These are phyloP conservation scores for Pecten maximus DNA, from an alignment of 2,888 invertebrate genomes.

Conservation along the genomic window DNA sequence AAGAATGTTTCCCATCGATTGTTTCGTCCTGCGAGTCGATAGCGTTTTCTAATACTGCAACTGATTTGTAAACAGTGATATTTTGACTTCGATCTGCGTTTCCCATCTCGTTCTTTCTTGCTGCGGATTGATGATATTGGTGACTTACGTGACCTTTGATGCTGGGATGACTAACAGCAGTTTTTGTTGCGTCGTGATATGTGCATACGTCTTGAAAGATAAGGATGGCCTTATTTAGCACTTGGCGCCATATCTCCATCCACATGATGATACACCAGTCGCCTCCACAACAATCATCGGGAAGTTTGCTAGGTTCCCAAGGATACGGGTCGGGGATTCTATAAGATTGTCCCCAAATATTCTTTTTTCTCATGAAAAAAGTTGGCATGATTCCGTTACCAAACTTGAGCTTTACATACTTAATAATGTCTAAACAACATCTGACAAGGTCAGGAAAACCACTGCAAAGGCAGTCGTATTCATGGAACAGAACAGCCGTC, in stretches of 20 bases:
- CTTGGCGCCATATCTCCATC: constrained; percentile 18
- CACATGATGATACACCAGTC: not conserved
- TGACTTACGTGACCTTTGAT: not conserved
- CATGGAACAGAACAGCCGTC: not conserved
- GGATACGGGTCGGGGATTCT: not conserved
- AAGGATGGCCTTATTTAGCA: not conserved
- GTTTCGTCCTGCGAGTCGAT: not conserved
- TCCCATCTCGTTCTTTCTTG: not conserved
- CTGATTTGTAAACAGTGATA: no score
- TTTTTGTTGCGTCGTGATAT: not conserved
- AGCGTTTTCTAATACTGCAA: not conserved
- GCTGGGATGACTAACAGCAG: not conserved
- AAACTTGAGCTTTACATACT: not conserved
- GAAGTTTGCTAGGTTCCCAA: not conserved
- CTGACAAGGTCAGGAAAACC: no score
- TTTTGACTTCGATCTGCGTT: not conserved
- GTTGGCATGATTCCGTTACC: not conserved
- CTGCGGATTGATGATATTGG: not conserved
- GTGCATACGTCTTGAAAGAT: not conserved
- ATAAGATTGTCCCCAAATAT: constrained; percentile 5
- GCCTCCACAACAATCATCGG: not conserved
- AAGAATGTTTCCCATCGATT: not conserved
- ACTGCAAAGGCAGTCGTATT: not conserved
- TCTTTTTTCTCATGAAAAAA: constrained; percentile 35
- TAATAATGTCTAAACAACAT: not conserved